Evolutionary conservation across 2,888 invertebrate genomes (phyloP).

Genomic region (Folsomia manolachei): DNA sequence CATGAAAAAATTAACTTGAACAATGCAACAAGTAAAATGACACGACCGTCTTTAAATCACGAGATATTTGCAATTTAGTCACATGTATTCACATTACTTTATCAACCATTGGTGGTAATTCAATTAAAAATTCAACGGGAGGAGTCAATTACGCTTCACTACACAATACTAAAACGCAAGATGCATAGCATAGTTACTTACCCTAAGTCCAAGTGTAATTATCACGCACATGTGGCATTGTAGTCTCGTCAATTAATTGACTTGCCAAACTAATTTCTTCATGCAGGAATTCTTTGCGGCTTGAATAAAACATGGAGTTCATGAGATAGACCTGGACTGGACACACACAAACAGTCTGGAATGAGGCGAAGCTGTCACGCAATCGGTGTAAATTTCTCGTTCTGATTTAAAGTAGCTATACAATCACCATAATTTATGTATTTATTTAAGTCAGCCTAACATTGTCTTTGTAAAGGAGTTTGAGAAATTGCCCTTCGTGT

Average conservation of each 20-base stretch:
- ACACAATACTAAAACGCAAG: too few relatives aligned
- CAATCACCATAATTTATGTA: not conserved
- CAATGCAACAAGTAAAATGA: too few relatives aligned
- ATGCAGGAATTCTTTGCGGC: not conserved
- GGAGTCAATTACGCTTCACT: not conserved
- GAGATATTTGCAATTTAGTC: too few relatives aligned
- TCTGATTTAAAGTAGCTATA: not conserved
- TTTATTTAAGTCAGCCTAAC: not conserved
- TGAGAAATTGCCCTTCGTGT: not conserved
- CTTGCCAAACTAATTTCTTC: conserved; percentile 5
- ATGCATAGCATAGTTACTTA: too few relatives aligned
- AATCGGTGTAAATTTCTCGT: not conserved
- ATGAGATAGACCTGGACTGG: not conserved
- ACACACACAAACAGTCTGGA: not conserved
- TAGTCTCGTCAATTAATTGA: conserved; percentile 1
- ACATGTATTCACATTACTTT: not conserved
- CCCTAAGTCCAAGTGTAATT: not conserved
- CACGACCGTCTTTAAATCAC: not conserved
- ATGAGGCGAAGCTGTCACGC: not conserved
- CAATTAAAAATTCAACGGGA: not conserved
- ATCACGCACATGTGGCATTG: not conserved
- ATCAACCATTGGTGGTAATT: not conserved
- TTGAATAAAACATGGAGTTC: not conserved
- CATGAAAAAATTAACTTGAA: too few relatives aligned
- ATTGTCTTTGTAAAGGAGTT: too few relatives aligned